Percentiles rank a stretch among this genome's conserved stretches.
phyloP scores from a whole-genome alignment of 2,888 invertebrate species.

The Colostygia pectinataria region DNA sequence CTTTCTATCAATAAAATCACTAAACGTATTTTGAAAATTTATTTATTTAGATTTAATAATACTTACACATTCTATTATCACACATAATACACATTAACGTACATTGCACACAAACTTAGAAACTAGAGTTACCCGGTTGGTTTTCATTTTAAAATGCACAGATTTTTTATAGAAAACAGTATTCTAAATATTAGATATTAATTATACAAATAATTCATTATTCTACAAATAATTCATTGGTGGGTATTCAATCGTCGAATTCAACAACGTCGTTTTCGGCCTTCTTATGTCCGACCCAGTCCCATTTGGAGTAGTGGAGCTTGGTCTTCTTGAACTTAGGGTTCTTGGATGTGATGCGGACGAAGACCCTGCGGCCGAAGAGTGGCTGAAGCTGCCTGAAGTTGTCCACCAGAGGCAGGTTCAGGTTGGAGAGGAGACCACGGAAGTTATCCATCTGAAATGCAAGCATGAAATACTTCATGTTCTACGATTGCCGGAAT shows the following conservation, averaged over 20 bases:
- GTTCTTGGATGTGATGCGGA: constrained; percentile 83
- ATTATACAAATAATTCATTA: too few species aligned
- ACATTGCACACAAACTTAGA: constrained; percentile 60
- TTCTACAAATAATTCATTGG: too few species aligned
- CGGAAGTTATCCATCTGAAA: constrained; percentile 85
- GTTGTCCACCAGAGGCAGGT: constrained; percentile 86
- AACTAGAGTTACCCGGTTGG: constrained; percentile 19
- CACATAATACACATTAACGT: constrained; percentile 39
- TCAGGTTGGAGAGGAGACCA: constrained; percentile 84
- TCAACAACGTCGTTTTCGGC: constrained; percentile 74
- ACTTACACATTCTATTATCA: constrained; percentile 42
- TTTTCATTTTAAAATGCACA: constrained; percentile 4
- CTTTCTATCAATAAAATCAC: constrained; percentile 41
- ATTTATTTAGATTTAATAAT: constrained; percentile 36
- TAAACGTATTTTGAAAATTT: constrained; percentile 31
- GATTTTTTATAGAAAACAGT: not conserved
- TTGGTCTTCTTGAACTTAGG: constrained; percentile 83
- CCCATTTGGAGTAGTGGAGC: constrained; percentile 85
- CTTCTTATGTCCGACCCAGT: constrained; percentile 84
- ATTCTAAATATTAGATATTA: not conserved
- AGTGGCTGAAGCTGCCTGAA: constrained; percentile 86
- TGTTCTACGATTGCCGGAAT: too few species aligned
- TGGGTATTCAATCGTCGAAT: constrained; percentile 65
- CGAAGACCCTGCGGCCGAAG: constrained; percentile 86
- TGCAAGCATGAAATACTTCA: too few species aligned